phyloP scores from a whole-genome alignment of 2,888 invertebrate species.

The Cephus rjabovi region DNA sequence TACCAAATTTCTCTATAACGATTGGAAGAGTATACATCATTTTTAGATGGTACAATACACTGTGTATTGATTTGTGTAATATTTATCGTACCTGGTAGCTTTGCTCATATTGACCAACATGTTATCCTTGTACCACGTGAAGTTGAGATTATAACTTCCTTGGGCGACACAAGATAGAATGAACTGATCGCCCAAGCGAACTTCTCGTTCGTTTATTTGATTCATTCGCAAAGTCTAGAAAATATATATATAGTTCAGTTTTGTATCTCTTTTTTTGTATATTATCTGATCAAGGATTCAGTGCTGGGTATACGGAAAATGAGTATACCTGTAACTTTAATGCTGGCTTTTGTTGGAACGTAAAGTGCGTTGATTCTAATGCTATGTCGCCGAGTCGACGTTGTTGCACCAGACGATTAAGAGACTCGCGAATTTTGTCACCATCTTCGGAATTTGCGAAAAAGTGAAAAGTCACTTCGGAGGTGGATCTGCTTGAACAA shows the following conservation, averaged over 20 bases:
- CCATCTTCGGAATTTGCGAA: constrained; percentile 69
- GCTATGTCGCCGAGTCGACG: constrained; percentile 73
- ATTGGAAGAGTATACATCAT: background rate
- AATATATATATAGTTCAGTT: background rate
- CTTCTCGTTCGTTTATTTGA: constrained; percentile 58
- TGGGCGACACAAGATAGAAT: constrained; percentile 82
- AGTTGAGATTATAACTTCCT: constrained; percentile 80
- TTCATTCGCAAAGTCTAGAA: constrained; percentile 59
- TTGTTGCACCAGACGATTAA: constrained; percentile 72
- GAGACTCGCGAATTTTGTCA: constrained; percentile 69
- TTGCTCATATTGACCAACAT: constrained; percentile 80
- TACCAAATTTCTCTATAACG: constrained; percentile 61
- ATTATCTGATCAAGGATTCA: background rate
- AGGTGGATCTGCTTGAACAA: constrained; percentile 44
- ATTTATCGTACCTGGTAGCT: constrained; percentile 74
- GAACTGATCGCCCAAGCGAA: constrained; percentile 81
- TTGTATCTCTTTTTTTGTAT: background rate
- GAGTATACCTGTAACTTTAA: constrained; percentile 75
- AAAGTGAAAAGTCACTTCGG: constrained; percentile 66
- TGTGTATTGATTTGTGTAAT: background rate
- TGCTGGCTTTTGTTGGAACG: constrained; percentile 79
- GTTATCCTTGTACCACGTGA: constrained; percentile 87
- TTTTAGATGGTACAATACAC: background rate
- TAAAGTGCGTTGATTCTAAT: constrained; percentile 75
- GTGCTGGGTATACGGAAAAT: background rate